A percentile compares a stretch with the other conserved stretches of the same genome.
Conservation (phyloP, 2,797 vertebrate species). For the Setipinna tenuifilis region DNA sequence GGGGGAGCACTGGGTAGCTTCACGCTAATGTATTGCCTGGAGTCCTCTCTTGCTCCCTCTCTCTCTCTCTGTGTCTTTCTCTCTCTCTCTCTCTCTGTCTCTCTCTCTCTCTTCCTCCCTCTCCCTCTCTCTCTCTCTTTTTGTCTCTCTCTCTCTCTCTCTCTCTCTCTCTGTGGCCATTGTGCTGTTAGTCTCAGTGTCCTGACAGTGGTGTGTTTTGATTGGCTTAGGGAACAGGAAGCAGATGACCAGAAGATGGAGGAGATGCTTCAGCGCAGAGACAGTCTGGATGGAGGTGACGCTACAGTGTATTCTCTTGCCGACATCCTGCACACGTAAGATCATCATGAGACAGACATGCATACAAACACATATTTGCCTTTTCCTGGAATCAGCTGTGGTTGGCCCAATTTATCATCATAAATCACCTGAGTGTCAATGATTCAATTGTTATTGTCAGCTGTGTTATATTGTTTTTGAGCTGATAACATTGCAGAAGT, state of each 20-base stretch:
- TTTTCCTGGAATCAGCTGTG: too few relatives aligned
- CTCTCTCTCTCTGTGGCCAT: too few relatives aligned
- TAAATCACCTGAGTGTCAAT: too few relatives aligned
- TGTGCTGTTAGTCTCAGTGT: background rate
- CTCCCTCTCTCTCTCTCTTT: too few relatives aligned
- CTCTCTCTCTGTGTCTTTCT: slow-evolving; percentile 31
- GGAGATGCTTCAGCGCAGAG: slow-evolving; percentile 38
- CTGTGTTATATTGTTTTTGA: too few relatives aligned
- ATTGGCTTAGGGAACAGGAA: background rate
- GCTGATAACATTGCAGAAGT: too few relatives aligned
- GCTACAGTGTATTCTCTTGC: slow-evolving; percentile 56
- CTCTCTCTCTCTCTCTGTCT: too few relatives aligned
- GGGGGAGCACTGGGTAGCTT: slow-evolving; percentile 38
- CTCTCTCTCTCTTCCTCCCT: too few relatives aligned
- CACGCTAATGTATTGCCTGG: slow-evolving; percentile 58
- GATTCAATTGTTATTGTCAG: too few relatives aligned
- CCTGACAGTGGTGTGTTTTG: background rate
- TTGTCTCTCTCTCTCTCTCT: too few relatives aligned
- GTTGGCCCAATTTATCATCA: too few relatives aligned
- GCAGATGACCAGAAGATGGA: slow-evolving; percentile 61
- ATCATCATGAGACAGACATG: background rate
- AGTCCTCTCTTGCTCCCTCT: slow-evolving; percentile 35
- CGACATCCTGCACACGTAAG: slow-evolving; percentile 69
- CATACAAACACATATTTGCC: background rate
- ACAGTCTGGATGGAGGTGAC: slow-evolving; percentile 66